Evolutionary conservation across 1,140 invertebrate genomes (phyloP), one percentile per base, ranked within the genome.

Genomic region (Leptinotarsa defecta): DNA sequence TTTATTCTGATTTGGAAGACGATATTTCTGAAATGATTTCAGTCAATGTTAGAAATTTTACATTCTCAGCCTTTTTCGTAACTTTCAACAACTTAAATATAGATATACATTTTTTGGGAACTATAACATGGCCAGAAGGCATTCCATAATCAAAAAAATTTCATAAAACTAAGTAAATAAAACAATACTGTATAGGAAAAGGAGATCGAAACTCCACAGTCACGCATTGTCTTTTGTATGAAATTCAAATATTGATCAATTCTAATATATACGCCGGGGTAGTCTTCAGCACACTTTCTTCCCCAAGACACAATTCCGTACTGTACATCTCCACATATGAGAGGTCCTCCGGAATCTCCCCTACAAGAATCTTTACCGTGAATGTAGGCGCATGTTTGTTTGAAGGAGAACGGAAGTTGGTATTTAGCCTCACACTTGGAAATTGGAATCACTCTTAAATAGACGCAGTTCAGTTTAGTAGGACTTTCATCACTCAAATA

Each of bases 321-420:
- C 69, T 86, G 79, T 48, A 86, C 79, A 8, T 78, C 76, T 24
- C 84, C 78, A 77, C 87, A 88, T 13, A 88, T 82, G 6, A 89
- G 73, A 17, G 88, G 88, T 20, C 88, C 88, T 17, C 89, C 89
- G 13, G 86, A 86, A 76, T 89, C 89, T 68, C 88, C 88, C 62
- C 76, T 74, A 27, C 78, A 79, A 24, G 78, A 48, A 64, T 79
- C 78, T 69, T 70, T 75, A 22, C 61, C 68, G 17, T 11, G 34
- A 4, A 48, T 69, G 43, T 27, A 48, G 11, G 68, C 20, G 43
- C 68, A 69, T 15, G 34, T 48, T 17, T 48, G 27, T 8, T 69
- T 69, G 4, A 19, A 11, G 17, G 48, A n/a, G 19, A 71, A 34
- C 15, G 19, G 17, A 68, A 27, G 48, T 4, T 61, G n/a, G 11